Conservation (phyloP, 2,797 vertebrate species). For the Acanthurus lineatus region DNA sequence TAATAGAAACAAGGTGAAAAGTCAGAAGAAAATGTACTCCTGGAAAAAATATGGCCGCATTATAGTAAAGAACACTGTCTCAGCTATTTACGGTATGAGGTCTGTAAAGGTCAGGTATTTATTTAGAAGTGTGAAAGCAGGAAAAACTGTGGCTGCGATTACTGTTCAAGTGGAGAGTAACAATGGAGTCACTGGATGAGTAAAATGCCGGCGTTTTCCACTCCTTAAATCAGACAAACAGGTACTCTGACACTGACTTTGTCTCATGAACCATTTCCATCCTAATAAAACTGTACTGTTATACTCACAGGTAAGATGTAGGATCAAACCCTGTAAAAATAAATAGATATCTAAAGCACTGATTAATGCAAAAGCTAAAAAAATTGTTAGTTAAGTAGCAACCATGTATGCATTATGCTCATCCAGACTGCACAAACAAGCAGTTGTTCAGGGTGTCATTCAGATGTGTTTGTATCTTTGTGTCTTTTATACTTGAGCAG, state of each 20-base stretch:
- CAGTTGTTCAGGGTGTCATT: background rate
- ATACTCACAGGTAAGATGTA: too few species aligned
- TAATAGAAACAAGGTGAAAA: slow-evolving; percentile 14
- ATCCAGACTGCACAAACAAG: background rate
- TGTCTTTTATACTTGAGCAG: background rate
- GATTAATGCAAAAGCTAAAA: too few species aligned
- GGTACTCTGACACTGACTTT: background rate
- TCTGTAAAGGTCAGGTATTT: background rate
- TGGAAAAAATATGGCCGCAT: background rate
- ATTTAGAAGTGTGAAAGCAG: background rate
- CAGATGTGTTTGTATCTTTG: background rate
- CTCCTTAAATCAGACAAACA: background rate
- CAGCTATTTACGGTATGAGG: background rate
- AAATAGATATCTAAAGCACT: too few species aligned
- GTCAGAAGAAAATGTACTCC: background rate
- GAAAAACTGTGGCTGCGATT: background rate
- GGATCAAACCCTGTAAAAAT: too few species aligned
- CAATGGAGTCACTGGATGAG: background rate
- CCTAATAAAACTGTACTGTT: too few species aligned
- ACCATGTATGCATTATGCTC: background rate
- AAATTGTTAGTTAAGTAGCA: background rate
- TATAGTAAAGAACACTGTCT: background rate
- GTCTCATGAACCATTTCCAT: too few species aligned
- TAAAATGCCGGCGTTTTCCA: background rate
- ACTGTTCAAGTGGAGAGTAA: too few species aligned